Base-by-base conservation (phyloP, 2,888 invertebrate genomes). In the Rapana venosa region DNA sequence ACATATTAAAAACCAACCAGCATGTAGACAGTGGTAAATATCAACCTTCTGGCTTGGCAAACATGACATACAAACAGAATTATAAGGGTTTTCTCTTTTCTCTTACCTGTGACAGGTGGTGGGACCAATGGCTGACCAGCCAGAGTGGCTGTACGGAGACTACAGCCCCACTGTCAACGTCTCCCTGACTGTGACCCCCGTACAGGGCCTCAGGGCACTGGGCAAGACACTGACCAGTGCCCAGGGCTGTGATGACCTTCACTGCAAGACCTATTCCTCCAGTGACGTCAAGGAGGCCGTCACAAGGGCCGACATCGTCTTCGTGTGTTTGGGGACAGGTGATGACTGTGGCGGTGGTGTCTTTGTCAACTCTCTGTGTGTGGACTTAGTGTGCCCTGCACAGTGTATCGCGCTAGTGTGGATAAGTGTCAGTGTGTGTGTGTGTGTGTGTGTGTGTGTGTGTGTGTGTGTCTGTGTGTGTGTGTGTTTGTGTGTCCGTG, bases 311-410 rank as follows among this genome's bases (percentile, higher is more conserved):
- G 93, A 94, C 32, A 85, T 94, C 15, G 92, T 94, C 6, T 91
- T 95, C 87, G 93, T 95, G 30, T 95, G 95, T 92, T 93, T 95
- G 13, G 95, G 95, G 56, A 94, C 94, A 91, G 94, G 94, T 94
- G n/a, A n/a, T n/a, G n/a, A n/a, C n/a, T n/a, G n/a, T n/a, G n/a
- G n/a, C n/a, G n/a, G n/a, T n/a, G n/a, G n/a, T n/a, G n/a, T n/a
- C n/a, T n/a, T n/a, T n/a, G n/a, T 15, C 58, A 58, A 58, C 58
- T 8, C 58, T 58, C 15, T 58, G 15, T 13, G 11, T 15, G 58
- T 15, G 8, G 11, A 15, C 11, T 58, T 58, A 58, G 8, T 58
- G 58, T 15, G 58, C 58, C 8, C 58, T 8, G 58, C 17, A 4
- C 17, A 22, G 70, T 5, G 70, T 15, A 5, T 13, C 5, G 11